Conservation (phyloP, 2,888 invertebrate species). For the Drosophila koepferae region DNA sequence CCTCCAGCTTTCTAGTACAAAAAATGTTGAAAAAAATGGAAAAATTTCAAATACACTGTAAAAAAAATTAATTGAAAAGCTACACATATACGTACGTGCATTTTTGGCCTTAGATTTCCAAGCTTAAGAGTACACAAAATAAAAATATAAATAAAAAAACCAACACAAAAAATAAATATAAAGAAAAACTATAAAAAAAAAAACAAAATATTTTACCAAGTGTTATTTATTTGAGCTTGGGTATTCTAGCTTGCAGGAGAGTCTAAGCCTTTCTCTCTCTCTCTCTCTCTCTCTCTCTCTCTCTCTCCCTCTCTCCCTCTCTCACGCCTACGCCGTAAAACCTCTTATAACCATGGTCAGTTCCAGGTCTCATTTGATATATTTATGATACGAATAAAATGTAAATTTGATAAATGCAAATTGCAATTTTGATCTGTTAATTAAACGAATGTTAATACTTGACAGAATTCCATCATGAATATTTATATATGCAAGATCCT, state of each 20-base stretch:
- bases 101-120: constrained; percentile 75
- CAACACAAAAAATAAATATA: constrained; percentile 61
- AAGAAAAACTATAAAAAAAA: constrained; percentile 60
- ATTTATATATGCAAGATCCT: constrained; percentile 45
- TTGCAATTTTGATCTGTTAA: constrained; percentile 62
- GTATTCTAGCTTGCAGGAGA: not conserved
- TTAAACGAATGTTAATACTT: constrained; percentile 45
- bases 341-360: not conserved
- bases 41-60: constrained; percentile 57
- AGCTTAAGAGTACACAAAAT: constrained; percentile 68
- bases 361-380: not conserved
- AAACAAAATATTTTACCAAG: not conserved
- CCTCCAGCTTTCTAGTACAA: constrained; percentile 76
- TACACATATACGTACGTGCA: constrained; percentile 70
- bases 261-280: not conserved
- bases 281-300: not conserved
- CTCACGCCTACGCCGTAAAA: not conserved
- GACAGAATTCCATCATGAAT: constrained; percentile 63
- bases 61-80: constrained; percentile 46
- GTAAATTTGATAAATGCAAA: constrained; percentile 53
- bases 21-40: constrained; percentile 41
- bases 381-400: constrained; percentile 27
- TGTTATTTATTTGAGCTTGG: not conserved
- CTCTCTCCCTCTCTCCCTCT: not conserved
- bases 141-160: constrained; percentile 37